phyloP scores from a whole-genome alignment of 2,797 vertebrate species.

The Cuniculus paca region DNA sequence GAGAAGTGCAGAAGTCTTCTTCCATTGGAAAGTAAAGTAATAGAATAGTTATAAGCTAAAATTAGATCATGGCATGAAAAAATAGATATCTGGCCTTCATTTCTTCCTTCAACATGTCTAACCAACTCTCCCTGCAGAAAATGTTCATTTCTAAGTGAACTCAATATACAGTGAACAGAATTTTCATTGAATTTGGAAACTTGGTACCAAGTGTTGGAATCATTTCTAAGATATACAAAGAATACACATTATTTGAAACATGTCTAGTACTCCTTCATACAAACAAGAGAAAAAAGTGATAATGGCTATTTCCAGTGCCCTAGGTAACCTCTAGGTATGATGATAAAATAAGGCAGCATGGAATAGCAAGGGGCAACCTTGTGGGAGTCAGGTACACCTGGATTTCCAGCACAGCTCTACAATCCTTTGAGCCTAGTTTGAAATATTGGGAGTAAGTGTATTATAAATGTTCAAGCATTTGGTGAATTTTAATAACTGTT shows the following conservation, averaged over 20 bases:
- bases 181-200: neutral
- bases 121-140: neutral
- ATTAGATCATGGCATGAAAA: neutral
- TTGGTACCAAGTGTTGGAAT: neutral
- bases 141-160: neutral
- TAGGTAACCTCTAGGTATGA: accelerated
- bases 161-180: neutral
- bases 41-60: neutral
- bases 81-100: neutral
- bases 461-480: neutral
- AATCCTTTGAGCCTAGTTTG: neutral
- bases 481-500: neutral
- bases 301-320: neutral
- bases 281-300: neutral
- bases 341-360: accelerated
- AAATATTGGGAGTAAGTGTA: neutral
- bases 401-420: neutral
- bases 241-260: neutral
- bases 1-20: neutral
- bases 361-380: accelerated
- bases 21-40: neutral
- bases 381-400: accelerated
- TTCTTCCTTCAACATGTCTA: neutral
- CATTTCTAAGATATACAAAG: neutral
- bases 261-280: too few species aligned